phyloP scores from a whole-genome alignment of 2,797 vertebrate species.

The Lithobates sylvaticus region DNA sequence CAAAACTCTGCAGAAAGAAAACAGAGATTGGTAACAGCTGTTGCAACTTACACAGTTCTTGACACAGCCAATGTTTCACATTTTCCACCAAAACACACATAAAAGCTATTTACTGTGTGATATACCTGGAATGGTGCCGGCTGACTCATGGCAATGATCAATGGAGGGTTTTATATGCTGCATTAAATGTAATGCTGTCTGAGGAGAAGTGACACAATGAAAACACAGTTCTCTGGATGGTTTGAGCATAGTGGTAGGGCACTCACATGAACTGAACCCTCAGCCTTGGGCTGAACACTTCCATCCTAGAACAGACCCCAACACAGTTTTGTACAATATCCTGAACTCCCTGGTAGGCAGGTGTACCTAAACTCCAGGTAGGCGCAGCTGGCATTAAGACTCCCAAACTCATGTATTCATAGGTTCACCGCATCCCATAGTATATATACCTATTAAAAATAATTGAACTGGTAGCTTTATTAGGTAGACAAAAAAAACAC shows the following conservation, averaged over 20 bases:
- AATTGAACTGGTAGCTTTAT: too few relatives aligned
- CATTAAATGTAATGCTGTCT: background rate
- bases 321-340: constrained; percentile 1
- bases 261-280: background rate
- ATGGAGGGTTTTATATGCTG: constrained; percentile 29
- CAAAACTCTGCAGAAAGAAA: background rate
- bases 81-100: constrained; percentile 42
- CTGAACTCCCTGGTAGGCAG: too few relatives aligned
- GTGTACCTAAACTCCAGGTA: too few relatives aligned
- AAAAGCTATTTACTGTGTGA: constrained; percentile 33
- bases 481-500: too few relatives aligned
- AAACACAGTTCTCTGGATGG: background rate
- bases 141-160: constrained; percentile 44
- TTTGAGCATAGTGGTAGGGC: background rate
- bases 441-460: too few relatives aligned
- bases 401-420: too few relatives aligned
- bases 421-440: too few relatives aligned
- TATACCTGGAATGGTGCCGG: constrained; percentile 39
- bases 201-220: constrained; percentile 9
- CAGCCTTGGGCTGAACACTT: background rate
- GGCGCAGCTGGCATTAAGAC: too few relatives aligned
- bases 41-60: constrained; percentile 1
- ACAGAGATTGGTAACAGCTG: constrained; percentile 17
- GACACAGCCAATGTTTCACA: constrained; percentile 3
- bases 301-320: background rate